These are phyloP conservation scores for Drosophila mauritiana DNA, from an alignment of 1,140 invertebrate species.

Conservation along the genomic window DNA sequence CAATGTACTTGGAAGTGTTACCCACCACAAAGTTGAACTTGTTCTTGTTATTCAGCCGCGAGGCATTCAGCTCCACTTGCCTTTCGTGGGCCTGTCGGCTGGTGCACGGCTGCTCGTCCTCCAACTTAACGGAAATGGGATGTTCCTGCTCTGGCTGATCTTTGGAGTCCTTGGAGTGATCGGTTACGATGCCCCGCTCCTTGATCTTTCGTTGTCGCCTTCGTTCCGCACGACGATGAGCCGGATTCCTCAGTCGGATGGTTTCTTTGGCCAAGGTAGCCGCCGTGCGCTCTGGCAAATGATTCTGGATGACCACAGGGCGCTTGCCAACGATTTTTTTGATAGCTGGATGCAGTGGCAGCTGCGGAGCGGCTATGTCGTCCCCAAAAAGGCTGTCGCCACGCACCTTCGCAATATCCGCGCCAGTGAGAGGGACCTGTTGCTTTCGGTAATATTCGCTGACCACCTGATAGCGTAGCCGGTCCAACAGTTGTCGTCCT, in stretches of 20 bases:
- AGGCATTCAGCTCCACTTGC: constrained; percentile 51
- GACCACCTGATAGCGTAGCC: constrained; percentile 89
- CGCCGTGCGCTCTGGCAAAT: constrained; percentile 84
- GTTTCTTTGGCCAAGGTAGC: constrained; percentile 84
- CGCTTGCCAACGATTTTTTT: constrained; percentile 88
- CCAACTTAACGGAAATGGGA: neutral
- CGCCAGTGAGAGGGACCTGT: constrained; percentile 85
- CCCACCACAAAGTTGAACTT: constrained; percentile 88
- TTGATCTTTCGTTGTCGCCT: constrained; percentile 59
- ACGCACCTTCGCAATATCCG: constrained; percentile 85
- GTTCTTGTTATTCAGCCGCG: constrained; percentile 74
- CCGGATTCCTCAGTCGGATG: constrained; percentile 61
- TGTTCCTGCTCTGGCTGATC: constrained; percentile 6
- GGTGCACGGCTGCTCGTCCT: constrained; percentile 60
- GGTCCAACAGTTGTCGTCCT: constrained; percentile 88
- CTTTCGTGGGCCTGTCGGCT: constrained; percentile 55
- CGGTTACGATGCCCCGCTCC: constrained; percentile 71
- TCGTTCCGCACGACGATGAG: constrained; percentile 52
- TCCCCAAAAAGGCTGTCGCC: constrained; percentile 55
- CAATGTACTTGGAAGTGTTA: constrained; percentile 94
- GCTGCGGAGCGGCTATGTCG: constrained; percentile 84
- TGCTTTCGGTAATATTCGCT: constrained; percentile 89
- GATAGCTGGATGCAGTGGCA: constrained; percentile 90
- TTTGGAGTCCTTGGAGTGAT: constrained; percentile 66
- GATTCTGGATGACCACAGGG: constrained; percentile 77